Evolutionary conservation across 2,888 invertebrate genomes (phyloP).

Genomic region (Lepetodrilus schrolli): DNA sequence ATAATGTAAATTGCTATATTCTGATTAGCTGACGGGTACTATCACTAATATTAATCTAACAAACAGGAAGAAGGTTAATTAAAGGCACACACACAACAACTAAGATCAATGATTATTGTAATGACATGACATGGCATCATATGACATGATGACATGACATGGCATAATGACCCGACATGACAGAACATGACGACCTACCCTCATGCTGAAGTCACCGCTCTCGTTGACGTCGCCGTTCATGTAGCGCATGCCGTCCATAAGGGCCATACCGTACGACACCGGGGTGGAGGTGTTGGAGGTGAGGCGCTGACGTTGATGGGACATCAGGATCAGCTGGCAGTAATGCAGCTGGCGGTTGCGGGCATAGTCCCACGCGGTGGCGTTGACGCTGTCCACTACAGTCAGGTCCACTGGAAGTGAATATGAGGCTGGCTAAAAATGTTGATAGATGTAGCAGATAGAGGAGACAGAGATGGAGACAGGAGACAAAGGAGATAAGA

Average conservation of each 20-base stretch:
- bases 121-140: too few relatives aligned
- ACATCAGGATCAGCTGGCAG: conserved; percentile 74
- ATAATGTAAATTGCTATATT: too few relatives aligned
- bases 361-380: conserved; percentile 74
- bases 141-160: too few relatives aligned
- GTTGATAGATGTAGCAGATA: neutral
- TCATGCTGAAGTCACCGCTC: conserved; percentile 40
- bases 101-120: too few relatives aligned
- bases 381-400: conserved; percentile 66
- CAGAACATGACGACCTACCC: neutral
- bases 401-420: conserved; percentile 68
- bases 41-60: too few relatives aligned
- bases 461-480: neutral
- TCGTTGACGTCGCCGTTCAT: conserved; percentile 37
- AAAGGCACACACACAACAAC: too few relatives aligned
- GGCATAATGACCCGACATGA: too few relatives aligned
- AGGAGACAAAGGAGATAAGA: too few relatives aligned
- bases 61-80: too few relatives aligned
- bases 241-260: conserved; percentile 29
- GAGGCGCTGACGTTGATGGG: conserved; percentile 70
- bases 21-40: too few relatives aligned
- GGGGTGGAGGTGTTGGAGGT: conserved; percentile 63
- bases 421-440: neutral
- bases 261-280: conserved; percentile 54
- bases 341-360: conserved; percentile 72